A percentile compares a stretch with the other conserved stretches of the same genome.
phyloP scores from a whole-genome alignment of 2,113 vertebrate genomes.

The Urocitellus parryii region DNA sequence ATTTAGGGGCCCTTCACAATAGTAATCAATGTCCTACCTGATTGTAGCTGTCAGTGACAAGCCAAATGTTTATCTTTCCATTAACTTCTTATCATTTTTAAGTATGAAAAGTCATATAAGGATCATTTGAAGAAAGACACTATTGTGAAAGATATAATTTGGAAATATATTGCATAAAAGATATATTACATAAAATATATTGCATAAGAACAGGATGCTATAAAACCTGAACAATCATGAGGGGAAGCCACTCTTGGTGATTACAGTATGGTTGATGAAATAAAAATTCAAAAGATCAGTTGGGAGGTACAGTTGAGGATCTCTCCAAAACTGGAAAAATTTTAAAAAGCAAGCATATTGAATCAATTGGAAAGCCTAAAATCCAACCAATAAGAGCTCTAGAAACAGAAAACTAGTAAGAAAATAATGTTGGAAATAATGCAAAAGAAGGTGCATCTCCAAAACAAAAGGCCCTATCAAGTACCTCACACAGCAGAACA shows the following conservation, averaged over 20 bases:
- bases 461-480: background rate
- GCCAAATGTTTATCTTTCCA: background rate
- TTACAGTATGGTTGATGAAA: background rate
- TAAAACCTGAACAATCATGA: background rate
- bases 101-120: background rate
- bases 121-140: background rate
- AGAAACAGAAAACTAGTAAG: background rate
- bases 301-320: background rate
- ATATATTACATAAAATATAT: background rate
- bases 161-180: background rate
- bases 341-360: background rate
- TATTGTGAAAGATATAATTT: background rate
- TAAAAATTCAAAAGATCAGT: background rate
- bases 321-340: background rate
- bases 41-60: background rate
- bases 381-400: background rate
- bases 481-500: too few relatives aligned
- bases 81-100: background rate
- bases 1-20: background rate
- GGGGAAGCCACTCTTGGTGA: background rate
- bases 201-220: background rate
- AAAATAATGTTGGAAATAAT: background rate
- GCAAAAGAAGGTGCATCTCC: background rate
- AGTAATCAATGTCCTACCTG: background rate
- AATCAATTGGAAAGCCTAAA: background rate